A percentile compares a stretch with the other conserved stretches of the same genome.
These are phyloP conservation scores for Tanytarsus gracilentus DNA, from an alignment of 2,888 invertebrate species.

Conservation along the genomic window DNA sequence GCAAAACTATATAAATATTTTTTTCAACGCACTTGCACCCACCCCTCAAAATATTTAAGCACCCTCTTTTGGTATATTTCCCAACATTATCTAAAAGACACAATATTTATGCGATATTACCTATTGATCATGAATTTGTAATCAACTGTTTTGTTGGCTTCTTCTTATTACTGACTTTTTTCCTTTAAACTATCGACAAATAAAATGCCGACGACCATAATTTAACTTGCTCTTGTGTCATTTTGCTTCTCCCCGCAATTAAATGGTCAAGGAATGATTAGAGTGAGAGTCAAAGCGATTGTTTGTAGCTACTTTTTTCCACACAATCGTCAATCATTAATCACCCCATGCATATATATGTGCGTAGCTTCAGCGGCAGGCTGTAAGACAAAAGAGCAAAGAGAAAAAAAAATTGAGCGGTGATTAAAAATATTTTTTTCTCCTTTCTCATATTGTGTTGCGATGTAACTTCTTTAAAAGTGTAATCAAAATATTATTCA, in stretches of 20 bases:
- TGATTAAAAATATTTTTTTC: neutral
- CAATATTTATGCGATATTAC: conserved; percentile 15
- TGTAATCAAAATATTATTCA: conserved; percentile 26
- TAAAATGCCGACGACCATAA: too few species aligned
- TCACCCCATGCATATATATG: neutral
- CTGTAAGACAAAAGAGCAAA: too few species aligned
- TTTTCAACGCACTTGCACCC: neutral
- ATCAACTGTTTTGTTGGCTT: neutral
- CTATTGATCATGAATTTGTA: conserved; percentile 5
- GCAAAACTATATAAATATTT: neutral
- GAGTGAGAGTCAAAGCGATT: too few species aligned
- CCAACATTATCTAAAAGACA: neutral
- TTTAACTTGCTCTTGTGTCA: too few species aligned
- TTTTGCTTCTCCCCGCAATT: too few species aligned
- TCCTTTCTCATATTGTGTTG: neutral
- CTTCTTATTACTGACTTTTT: neutral
- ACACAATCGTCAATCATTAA: neutral
- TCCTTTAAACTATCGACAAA: neutral
- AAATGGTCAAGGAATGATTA: too few species aligned
- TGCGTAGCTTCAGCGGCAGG: neutral
- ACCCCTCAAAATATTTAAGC: neutral
- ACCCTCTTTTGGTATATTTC: neutral
- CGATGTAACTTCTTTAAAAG: neutral
- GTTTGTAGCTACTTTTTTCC: too few species aligned
- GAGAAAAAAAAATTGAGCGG: neutral